Conservation (phyloP, 2,888 invertebrate species). For the Synergus japonicus region DNA sequence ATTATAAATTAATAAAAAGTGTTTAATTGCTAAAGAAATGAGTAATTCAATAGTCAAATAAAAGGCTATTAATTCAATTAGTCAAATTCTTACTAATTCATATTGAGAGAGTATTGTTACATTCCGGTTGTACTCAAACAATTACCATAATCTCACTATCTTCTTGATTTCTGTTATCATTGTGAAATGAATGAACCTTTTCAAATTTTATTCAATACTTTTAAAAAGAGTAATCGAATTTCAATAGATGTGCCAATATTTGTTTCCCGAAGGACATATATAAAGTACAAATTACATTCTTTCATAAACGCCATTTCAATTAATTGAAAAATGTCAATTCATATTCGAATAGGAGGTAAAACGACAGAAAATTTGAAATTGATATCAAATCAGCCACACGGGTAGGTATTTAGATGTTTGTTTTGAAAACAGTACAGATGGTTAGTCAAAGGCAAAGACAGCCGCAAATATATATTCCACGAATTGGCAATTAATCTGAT, state of each 20-base stretch:
- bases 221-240: not conserved
- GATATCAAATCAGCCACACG: not conserved
- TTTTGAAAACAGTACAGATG: not conserved
- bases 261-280: not conserved
- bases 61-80: too few species aligned
- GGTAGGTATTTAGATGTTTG: not conserved
- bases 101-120: not conserved
- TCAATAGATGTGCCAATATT: not conserved
- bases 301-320: not conserved
- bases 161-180: not conserved
- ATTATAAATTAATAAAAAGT: too few species aligned
- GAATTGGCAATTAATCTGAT: slow-evolving; percentile 60
- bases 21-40: too few species aligned
- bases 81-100: too few species aligned
- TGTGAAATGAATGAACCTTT: not conserved
- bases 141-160: not conserved
- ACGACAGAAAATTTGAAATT: not conserved
- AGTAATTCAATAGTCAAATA: too few species aligned
- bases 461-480: slow-evolving; percentile 25
- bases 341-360: not conserved
- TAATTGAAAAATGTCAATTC: not conserved
- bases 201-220: not conserved
- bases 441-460: not conserved
- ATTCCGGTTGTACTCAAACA: not conserved
- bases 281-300: not conserved